phyloP scores from a whole-genome alignment of 2,797 vertebrate species.

The Pipistrellus pipistrellus region DNA sequence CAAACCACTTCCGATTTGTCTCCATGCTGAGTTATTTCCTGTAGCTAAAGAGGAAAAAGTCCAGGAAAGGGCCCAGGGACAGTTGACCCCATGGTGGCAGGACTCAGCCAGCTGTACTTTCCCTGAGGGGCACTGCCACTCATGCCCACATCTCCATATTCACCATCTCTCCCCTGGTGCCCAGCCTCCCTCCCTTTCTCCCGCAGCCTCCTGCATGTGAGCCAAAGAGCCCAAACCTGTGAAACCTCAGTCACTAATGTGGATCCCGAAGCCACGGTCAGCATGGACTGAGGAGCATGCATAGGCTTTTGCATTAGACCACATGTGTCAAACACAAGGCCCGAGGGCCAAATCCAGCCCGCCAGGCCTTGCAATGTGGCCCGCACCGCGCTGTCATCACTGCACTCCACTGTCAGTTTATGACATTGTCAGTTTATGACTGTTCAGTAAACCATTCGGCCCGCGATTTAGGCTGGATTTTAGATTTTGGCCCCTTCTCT shows the following conservation, averaged over 20 bases:
- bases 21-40: neutral
- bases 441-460: too few relatives aligned
- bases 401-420: too few relatives aligned
- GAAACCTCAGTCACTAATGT: too few relatives aligned
- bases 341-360: too few relatives aligned
- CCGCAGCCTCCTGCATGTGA: neutral
- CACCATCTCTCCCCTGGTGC: neutral
- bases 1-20: neutral
- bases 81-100: neutral
- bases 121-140: neutral
- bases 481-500: too few relatives aligned
- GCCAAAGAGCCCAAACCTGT: neutral
- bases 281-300: neutral
- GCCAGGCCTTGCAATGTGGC: too few relatives aligned
- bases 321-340: too few relatives aligned
- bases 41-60: too few relatives aligned
- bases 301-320: neutral
- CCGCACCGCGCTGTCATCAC: too few relatives aligned
- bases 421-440: too few relatives aligned
- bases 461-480: too few relatives aligned
- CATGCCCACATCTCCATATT: neutral
- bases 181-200: neutral
- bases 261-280: neutral
- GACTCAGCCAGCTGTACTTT: neutral
- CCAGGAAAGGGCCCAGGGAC: neutral